Conservation (phyloP, 2,797 vertebrate genomes). For the Spinus pinus region DNA sequence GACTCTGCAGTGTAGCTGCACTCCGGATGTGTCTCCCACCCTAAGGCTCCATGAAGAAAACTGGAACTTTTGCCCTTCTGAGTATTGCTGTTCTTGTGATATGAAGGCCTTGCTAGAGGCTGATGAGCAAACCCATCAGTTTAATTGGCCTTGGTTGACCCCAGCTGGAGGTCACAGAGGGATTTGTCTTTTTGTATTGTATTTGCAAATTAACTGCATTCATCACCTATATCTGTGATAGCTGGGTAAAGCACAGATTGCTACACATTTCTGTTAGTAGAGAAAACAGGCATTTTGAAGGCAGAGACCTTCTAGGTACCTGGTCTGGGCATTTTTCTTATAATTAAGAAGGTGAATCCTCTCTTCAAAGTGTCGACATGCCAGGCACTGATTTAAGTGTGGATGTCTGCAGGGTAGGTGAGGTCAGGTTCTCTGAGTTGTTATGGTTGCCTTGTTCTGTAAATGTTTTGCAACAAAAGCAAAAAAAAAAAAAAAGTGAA, state of each 20-base stretch:
- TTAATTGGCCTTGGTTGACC: background rate
- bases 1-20: background rate
- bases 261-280: background rate
- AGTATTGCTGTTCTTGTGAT: background rate
- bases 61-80: background rate
- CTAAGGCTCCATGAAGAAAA: background rate
- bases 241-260: background rate
- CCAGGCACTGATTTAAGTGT: background rate
- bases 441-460: background rate
- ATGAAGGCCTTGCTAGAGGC: background rate
- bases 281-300: background rate
- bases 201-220: background rate
- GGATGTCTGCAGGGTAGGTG: background rate
- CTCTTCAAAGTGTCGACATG: fast-evolving
- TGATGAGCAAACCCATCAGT: background rate
- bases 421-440: background rate
- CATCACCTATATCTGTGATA: background rate
- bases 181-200: background rate
- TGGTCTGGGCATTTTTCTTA: background rate
- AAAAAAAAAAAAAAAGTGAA: background rate
- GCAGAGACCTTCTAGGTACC: background rate
- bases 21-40: background rate
- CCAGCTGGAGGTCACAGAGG: background rate
- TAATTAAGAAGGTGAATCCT: background rate
- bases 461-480: background rate